A percentile compares a stretch with the other conserved stretches of the same genome.
Evolutionary conservation across 2,797 vertebrate species (phyloP).

Genomic region (Phoeniculus purpureus): DNA sequence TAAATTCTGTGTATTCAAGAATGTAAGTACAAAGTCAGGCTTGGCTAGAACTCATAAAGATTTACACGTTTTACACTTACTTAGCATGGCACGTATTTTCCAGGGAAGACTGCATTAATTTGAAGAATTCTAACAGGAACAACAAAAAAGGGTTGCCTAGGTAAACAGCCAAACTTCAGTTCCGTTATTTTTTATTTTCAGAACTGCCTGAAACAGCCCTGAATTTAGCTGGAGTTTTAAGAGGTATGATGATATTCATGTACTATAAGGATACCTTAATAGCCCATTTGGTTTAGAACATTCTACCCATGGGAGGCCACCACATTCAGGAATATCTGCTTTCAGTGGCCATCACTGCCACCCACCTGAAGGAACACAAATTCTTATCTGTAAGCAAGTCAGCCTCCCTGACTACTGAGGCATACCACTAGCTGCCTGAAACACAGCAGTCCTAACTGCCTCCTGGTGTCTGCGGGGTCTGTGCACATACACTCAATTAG

Average conservation of each 20-base stretch:
- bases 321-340: not conserved
- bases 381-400: not conserved
- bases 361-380: not conserved
- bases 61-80: not conserved
- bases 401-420: not conserved
- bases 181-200: not conserved
- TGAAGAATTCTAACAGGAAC: not conserved
- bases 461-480: rapidly evolving
- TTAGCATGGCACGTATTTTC: not conserved
- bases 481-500: not conserved
- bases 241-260: not conserved
- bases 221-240: not conserved
- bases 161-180: not conserved
- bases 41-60: not conserved
- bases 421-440: not conserved
- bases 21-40: too few relatives aligned
- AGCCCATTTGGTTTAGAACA: not conserved
- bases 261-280: not conserved
- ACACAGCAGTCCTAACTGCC: not conserved
- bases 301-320: not conserved
- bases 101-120: not conserved
- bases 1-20: not conserved
- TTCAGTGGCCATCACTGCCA: not conserved
- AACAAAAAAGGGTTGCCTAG: not conserved
- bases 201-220: not conserved